Evolutionary conservation across 2,888 invertebrate species (phyloP).

Genomic region (Drosophila falleni): DNA sequence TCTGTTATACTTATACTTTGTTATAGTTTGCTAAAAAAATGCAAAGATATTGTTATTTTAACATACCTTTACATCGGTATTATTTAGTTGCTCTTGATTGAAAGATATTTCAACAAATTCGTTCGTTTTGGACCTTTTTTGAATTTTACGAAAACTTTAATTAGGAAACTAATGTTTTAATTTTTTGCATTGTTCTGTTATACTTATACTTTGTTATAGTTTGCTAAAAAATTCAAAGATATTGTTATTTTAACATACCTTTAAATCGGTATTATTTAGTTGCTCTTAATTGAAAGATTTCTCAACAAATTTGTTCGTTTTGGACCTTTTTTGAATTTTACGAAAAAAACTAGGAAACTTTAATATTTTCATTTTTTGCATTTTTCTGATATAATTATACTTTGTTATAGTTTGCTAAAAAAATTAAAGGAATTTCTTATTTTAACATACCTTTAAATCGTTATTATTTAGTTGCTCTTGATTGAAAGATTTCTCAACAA

Average conservation of each 20-base stretch:
- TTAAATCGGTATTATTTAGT: background rate
- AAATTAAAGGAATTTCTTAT: background rate
- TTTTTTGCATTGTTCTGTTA: background rate
- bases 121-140: too few relatives aligned
- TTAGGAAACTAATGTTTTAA: too few relatives aligned
- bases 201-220: background rate
- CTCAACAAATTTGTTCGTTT: background rate
- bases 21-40: background rate
- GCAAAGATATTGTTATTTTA: background rate
- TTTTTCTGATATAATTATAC: background rate
- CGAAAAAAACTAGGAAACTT: too few relatives aligned
- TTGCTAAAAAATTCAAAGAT: background rate
- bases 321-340: too few relatives aligned
- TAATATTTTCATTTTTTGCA: background rate
- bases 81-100: background rate
- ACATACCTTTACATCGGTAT: background rate
- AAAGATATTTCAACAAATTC: background rate
- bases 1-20: background rate
- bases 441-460: background rate
- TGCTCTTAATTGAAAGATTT: background rate
- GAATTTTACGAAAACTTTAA: too few relatives aligned
- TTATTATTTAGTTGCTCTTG: background rate
- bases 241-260: background rate
- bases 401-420: background rate
- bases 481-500: background rate